These are phyloP conservation scores for Hucho hucho DNA, from an alignment of 2,113 vertebrate genomes.

Conservation along the genomic window DNA sequence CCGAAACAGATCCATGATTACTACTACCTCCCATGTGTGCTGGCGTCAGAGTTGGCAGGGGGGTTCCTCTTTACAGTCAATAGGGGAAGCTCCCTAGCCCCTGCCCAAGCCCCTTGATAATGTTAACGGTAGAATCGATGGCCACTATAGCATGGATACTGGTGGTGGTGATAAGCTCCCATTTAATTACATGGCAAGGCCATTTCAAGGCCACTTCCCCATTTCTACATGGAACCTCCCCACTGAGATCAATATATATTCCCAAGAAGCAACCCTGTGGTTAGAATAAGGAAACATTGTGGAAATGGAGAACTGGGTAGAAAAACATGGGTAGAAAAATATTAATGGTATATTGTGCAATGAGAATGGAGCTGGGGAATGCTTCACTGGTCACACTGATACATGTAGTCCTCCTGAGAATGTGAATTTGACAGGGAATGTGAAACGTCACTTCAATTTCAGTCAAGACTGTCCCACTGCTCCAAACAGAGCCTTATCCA, in stretches of 20 bases:
- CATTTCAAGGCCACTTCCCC: slow-evolving; percentile 36
- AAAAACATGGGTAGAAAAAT: background rate
- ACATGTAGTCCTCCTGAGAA: too few species aligned
- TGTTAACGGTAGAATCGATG: background rate
- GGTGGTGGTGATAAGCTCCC: slow-evolving; percentile 28
- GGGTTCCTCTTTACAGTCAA: background rate
- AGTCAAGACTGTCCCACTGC: background rate
- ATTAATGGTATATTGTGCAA: too few species aligned
- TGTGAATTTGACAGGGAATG: background rate
- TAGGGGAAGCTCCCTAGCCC: background rate
- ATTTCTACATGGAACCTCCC: slow-evolving; percentile 1
- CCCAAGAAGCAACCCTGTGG: background rate
- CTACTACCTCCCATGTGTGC: background rate
- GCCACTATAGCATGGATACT: background rate
- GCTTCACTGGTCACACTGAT: background rate
- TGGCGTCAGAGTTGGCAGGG: too few species aligned
- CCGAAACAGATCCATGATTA: too few species aligned
- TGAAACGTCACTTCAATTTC: background rate
- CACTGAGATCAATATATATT: slow-evolving; percentile 24
- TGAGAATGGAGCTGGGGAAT: background rate
- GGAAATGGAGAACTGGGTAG: background rate
- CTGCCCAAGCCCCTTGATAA: background rate
- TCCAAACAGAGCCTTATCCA: background rate
- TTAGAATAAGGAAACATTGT: background rate
- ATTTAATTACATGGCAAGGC: slow-evolving; percentile 40